phyloP scores from a whole-genome alignment of 2,888 invertebrate genomes.

The Neoscelio sp. region DNA sequence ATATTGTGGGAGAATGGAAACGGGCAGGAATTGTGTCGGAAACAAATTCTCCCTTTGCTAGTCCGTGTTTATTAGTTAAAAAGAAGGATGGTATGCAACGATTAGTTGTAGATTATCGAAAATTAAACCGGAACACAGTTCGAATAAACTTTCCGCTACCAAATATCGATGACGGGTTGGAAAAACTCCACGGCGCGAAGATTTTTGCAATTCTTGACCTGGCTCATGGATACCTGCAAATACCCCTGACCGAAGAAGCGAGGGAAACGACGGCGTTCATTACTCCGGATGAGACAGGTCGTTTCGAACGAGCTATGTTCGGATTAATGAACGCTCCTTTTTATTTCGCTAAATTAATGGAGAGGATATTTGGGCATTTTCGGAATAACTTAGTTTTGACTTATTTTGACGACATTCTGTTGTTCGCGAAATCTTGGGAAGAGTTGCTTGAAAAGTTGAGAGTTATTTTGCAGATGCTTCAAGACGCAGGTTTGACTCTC shows the following conservation, averaged over 20 bases:
- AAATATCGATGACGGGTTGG: constrained; percentile 59
- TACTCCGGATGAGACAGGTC: constrained; percentile 68
- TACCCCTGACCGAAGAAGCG: constrained; percentile 51
- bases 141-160: constrained; percentile 52
- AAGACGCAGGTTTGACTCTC: constrained; percentile 70
- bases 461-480: constrained; percentile 67
- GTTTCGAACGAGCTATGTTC: constrained; percentile 72
- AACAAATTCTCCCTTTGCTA: constrained; percentile 66
- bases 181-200: constrained; percentile 35
- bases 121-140: constrained; percentile 55
- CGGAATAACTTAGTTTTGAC: constrained; percentile 63
- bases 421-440: constrained; percentile 64
- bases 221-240: too few species aligned
- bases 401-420: constrained; percentile 75
- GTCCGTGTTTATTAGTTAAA: constrained; percentile 59
- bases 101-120: constrained; percentile 62
- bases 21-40: constrained; percentile 63
- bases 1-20: neutral
- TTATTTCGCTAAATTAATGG: constrained; percentile 70
- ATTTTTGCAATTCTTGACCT: constrained; percentile 37
- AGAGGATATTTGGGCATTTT: constrained; percentile 65
- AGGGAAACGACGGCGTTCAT: constrained; percentile 63
- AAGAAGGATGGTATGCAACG: constrained; percentile 54
- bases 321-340: constrained; percentile 72
- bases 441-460: constrained; percentile 68